Evolutionary conservation across 92 coral and sea anemone genomes (phyloP), one percentile per base, ranked within the genome.

Genomic region (Epizoanthus illoricatus): DNA sequence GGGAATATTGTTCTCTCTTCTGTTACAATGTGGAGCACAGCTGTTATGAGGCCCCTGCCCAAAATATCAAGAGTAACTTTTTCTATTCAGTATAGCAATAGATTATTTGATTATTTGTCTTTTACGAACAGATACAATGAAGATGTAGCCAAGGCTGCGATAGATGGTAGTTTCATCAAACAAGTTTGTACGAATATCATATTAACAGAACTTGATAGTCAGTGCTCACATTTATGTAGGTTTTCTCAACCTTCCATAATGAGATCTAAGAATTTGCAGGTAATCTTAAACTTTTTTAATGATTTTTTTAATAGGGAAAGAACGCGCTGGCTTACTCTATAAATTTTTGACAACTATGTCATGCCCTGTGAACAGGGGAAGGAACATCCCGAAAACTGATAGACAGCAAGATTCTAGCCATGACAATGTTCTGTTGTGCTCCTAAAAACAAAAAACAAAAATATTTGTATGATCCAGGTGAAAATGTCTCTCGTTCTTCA

Each of bases 291-390:
- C 61, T 83, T 83, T 74, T 68, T 56, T 71, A 45, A 21, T 65
- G 86, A 83, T 52, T 81, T 81, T 81, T 72, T 81, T 23, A 68
- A 69, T 78, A 81, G 67, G 40, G 57, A 83, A 83, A 66, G 80
- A 73, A 83, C 71, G 81, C 66, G 86, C 80, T 15, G 76, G 69
- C 24, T 70, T 83, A 20, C 69, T 83, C 17, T 58, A 83, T 56
- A 80, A 71, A 47, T 72, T 83, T 60, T 73, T 83, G 61, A 70
- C 59, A 36, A 58, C 67, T 39, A 70, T 83, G 69, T 75, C 79
- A 58, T 83, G 80, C 36, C 39, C 86, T 54, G 19, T 40, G 72
- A 67, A 45, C 33, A 41, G 40, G 8, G 64, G 74, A 55, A 57
- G 81, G 20, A 84, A 84, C 59, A 84, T 81, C 58, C 61, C 43